Evolutionary conservation across 2,797 vertebrate species (phyloP).

Genomic region (Phrynocephalus forsythii): DNA sequence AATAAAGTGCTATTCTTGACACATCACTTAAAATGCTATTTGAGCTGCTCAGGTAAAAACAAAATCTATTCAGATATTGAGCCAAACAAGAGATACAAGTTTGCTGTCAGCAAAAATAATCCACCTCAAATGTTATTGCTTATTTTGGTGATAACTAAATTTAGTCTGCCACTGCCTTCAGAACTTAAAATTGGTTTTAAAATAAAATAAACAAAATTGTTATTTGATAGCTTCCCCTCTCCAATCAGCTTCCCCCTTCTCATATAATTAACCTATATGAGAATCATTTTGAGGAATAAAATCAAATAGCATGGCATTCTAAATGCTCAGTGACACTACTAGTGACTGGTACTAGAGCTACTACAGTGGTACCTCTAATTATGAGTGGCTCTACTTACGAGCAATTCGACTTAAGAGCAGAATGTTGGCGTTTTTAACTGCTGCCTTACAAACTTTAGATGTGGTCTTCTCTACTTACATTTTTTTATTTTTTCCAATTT

Average conservation of each 20-base stretch:
- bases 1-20: accelerated
- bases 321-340: background rate
- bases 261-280: background rate
- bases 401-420: no score
- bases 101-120: accelerated
- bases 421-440: no score
- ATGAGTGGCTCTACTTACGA: no score
- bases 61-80: background rate
- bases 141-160: conserved; percentile 18
- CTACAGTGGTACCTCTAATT: no score
- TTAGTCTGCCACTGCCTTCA: conserved; percentile 14
- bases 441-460: no score
- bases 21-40: background rate
- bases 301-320: background rate
- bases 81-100: background rate
- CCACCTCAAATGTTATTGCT: background rate
- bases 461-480: no score
- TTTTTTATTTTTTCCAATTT: no score
- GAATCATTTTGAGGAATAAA: background rate
- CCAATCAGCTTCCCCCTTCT: background rate
- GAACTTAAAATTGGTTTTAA: conserved; percentile 42
- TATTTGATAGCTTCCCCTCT: conserved; percentile 23
- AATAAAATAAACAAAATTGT: conserved; percentile 18
- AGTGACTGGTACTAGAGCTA: background rate
- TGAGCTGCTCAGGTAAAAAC: background rate